phyloP scores from a whole-genome alignment of 37 sponge, comb jelly and placozoan species.

The Chondrilla cf. caribensis region DNA sequence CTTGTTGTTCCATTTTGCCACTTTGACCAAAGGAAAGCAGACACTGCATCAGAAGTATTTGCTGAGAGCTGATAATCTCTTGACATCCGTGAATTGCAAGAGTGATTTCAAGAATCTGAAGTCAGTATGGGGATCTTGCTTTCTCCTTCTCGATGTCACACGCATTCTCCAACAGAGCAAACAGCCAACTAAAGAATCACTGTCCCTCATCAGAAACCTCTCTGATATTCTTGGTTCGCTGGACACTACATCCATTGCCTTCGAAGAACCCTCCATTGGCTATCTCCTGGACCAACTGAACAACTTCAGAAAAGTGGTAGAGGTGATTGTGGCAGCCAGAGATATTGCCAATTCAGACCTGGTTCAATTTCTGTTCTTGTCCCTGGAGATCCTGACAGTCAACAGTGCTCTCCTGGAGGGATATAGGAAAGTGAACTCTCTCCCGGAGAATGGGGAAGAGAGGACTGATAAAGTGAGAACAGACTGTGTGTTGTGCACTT shows the following conservation, averaged over 20 bases:
- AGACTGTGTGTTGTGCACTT: too few species aligned
- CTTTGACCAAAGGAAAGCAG: not conserved
- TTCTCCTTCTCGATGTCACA: not conserved
- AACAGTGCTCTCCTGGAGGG: not conserved
- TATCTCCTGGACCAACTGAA: conserved; percentile 19
- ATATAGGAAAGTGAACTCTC: not conserved
- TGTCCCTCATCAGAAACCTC: not conserved
- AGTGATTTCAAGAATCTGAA: not conserved
- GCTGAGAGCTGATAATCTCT: not conserved
- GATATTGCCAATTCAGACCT: not conserved
- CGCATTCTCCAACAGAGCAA: not conserved
- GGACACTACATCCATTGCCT: not conserved
- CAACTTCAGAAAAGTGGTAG: not conserved
- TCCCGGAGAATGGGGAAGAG: not conserved
- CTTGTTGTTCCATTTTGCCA: not conserved
- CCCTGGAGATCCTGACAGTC: not conserved
- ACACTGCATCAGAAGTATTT: not conserved
- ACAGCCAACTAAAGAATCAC: not conserved
- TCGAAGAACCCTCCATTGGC: not conserved
- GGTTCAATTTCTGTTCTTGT: not conserved
- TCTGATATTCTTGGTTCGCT: not conserved
- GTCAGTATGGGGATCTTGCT: not conserved
- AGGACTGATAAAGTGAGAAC: not conserved
- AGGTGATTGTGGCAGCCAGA: not conserved
- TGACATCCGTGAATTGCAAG: not conserved